Percentiles rank a stretch among this genome's conserved stretches.
Conservation (phyloP, 2,888 invertebrate species). For the Drosophila robusta region DNA sequence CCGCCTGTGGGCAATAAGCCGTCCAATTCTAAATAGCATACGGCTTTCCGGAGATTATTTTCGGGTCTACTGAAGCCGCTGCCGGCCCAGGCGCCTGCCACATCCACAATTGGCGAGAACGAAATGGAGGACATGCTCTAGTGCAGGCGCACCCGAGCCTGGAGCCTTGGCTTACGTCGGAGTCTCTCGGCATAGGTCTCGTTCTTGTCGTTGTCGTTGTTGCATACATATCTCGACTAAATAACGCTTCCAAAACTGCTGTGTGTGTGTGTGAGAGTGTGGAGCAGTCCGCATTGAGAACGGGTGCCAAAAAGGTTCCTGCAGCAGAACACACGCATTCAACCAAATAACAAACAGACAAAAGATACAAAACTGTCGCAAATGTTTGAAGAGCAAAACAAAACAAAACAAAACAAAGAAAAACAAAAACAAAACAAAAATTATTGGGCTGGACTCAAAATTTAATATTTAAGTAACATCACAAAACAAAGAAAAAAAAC, state of each 20-base stretch:
- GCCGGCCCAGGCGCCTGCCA: conserved; percentile 81
- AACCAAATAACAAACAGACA: conserved; percentile 1
- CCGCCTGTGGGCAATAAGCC: conserved; percentile 79
- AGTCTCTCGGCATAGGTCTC: conserved; percentile 64
- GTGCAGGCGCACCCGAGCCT: conserved; percentile 66
- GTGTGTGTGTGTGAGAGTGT: background rate
- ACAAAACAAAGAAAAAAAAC: conserved; percentile 23
- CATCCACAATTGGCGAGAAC: conserved; percentile 80
- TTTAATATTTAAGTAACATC: conserved; percentile 69
- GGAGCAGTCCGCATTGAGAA: background rate
- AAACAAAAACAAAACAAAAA: conserved; percentile 41
- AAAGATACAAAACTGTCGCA: conserved; percentile 47
- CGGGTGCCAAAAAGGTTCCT: conserved; percentile 1
- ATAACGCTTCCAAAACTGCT: conserved; percentile 48
- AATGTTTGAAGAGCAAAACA: conserved; percentile 51
- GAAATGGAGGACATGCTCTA: conserved; percentile 78
- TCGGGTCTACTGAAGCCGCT: conserved; percentile 83
- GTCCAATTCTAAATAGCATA: conserved; percentile 83
- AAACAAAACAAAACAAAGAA: conserved; percentile 37
- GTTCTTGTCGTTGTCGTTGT: conserved; percentile 24
- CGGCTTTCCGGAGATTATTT: conserved; percentile 83
- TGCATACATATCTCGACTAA: conserved; percentile 53
- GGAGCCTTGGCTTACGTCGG: conserved; percentile 57
- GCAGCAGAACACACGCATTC: background rate
- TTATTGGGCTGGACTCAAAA: conserved; percentile 84